Percentiles rank a stretch among this genome's conserved stretches.
These are phyloP conservation scores for Tyrannus savana DNA, from an alignment of 2,113 vertebrate genomes.

Conservation along the genomic window DNA sequence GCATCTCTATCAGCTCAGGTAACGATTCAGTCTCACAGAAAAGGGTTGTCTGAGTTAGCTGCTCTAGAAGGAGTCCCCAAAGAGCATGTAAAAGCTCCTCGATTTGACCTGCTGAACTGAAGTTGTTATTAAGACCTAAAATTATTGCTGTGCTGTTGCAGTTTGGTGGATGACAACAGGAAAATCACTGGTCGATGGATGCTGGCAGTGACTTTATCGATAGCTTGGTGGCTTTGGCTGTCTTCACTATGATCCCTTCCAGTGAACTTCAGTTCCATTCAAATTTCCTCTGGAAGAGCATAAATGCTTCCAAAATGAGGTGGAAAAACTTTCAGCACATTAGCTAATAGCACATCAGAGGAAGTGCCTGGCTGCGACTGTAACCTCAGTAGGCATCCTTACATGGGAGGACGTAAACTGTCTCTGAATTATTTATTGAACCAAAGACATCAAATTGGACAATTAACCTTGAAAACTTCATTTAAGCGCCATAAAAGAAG, in stretches of 20 bases:
- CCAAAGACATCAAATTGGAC: conserved; percentile 62
- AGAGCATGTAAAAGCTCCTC: background rate
- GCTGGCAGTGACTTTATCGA: background rate
- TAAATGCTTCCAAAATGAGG: conserved; percentile 44
- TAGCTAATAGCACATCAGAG: conserved; percentile 59
- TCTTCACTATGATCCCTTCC: background rate
- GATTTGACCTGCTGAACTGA: background rate
- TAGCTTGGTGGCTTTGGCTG: conserved; percentile 40
- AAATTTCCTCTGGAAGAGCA: conserved; percentile 1
- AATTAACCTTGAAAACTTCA: conserved; percentile 73
- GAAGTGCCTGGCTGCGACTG: conserved; percentile 19
- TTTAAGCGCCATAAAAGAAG: conserved; percentile 53
- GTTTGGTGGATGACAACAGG: background rate
- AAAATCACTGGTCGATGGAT: background rate
- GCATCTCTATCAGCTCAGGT: background rate
- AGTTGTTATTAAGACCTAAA: conserved; percentile 1
- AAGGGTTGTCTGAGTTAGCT: background rate
- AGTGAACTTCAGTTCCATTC: conserved; percentile 36
- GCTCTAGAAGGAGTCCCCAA: conserved; percentile 10
- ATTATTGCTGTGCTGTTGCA: background rate
- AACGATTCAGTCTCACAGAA: background rate
- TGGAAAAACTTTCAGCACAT: conserved; percentile 51
- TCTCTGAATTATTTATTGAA: conserved; percentile 68
- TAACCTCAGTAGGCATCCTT: conserved; percentile 60
- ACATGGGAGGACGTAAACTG: conserved; percentile 43